Percentiles rank a stretch among this genome's conserved stretches.
Evolutionary conservation across 2,888 invertebrate genomes (phyloP).

Genomic region (Apotomis capreana): DNA sequence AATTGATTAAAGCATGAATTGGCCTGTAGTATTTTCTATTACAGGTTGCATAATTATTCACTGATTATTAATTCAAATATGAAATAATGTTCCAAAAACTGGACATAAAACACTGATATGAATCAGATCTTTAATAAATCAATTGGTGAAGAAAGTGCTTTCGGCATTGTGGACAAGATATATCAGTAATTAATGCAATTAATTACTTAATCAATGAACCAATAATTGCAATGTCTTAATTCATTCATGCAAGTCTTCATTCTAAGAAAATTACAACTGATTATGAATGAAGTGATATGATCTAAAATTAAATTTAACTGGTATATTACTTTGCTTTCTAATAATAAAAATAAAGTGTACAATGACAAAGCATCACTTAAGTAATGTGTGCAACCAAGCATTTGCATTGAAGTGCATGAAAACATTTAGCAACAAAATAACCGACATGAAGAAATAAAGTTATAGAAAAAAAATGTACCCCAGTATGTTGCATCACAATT

Average conservation of each 20-base stretch:
- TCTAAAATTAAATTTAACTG: not conserved
- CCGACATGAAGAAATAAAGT: not conserved
- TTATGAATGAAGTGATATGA: not conserved
- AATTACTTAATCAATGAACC: slow-evolving; percentile 19
- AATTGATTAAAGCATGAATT: too few species aligned
- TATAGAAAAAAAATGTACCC: not conserved
- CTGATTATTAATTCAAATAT: not conserved
- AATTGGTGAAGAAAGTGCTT: not conserved
- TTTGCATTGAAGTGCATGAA: not conserved
- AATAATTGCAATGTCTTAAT: slow-evolving; percentile 9
- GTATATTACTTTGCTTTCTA: too few species aligned
- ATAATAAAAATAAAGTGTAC: too few species aligned
- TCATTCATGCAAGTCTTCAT: slow-evolving; percentile 20
- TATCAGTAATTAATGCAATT: slow-evolving; percentile 15
- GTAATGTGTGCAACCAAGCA: not conserved
- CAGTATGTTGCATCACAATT: slow-evolving; percentile 5
- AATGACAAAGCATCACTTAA: not conserved
- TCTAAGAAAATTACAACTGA: not conserved
- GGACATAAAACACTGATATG: slow-evolving; percentile 1
- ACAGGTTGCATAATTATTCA: too few species aligned
- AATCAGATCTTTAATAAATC: not conserved
- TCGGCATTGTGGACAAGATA: not conserved
- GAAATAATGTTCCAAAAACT: slow-evolving; percentile 13
- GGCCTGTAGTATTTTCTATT: too few species aligned
- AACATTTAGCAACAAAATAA: not conserved